phyloP scores from a whole-genome alignment of 2,113 vertebrate genomes.

The Plectropomus leopardus region DNA sequence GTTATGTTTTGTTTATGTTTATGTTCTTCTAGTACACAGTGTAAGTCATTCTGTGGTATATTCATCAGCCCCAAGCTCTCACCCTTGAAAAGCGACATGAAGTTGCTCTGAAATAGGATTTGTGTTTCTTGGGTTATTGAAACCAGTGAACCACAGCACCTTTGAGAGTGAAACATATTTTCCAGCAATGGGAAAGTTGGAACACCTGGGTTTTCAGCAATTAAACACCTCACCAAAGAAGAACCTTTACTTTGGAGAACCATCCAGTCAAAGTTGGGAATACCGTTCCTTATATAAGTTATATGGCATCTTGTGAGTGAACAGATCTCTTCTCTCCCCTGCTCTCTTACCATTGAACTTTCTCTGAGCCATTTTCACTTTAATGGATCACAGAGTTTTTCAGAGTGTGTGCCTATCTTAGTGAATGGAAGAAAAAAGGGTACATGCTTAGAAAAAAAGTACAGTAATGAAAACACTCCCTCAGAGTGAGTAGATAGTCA shows the following conservation, averaged over 20 bases:
- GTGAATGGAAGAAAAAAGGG: too few species aligned
- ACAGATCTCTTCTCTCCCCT: constrained; percentile 13
- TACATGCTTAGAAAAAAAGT: background rate
- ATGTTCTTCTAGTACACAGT: constrained; percentile 30
- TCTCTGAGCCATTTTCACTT: too few species aligned
- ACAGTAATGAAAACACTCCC: background rate
- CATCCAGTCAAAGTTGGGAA: constrained; percentile 38
- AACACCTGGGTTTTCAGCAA: constrained; percentile 46
- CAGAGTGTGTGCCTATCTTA: background rate
- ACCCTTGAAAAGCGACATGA: constrained; percentile 55
- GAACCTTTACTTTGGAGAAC: constrained; percentile 19
- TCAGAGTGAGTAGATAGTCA: background rate
- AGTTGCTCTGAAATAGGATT: constrained; percentile 59
- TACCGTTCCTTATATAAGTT: constrained; percentile 39
- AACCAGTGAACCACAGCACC: constrained; percentile 63
- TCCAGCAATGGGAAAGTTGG: constrained; percentile 53
- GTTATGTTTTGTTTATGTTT: constrained; percentile 58
- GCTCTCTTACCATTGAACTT: too few species aligned
- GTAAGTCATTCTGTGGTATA: constrained; percentile 12
- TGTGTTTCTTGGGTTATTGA: constrained; percentile 66
- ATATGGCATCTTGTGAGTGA: constrained; percentile 30
- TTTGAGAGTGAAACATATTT: constrained; percentile 62
- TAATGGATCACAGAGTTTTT: constrained; percentile 1
- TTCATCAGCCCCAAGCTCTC: constrained; percentile 43
- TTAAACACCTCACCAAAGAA: constrained; percentile 58